phyloP scores from a whole-genome alignment of 2,797 vertebrate genomes.

The Jordanella pulchra region DNA sequence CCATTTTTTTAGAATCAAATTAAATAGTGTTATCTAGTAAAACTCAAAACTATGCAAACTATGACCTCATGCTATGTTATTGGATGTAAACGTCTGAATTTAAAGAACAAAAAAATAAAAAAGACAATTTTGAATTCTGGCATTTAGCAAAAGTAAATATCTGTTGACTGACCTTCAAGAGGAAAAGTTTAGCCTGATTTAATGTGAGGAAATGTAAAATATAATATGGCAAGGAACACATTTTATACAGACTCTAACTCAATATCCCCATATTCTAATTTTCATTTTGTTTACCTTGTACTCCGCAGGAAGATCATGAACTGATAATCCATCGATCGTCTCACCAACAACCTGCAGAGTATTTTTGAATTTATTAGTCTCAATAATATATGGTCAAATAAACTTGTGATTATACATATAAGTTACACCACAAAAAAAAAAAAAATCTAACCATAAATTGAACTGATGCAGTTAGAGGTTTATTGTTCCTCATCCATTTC shows the following conservation, averaged over 20 bases:
- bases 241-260: not conserved
- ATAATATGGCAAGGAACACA: no score
- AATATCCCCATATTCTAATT: not conserved
- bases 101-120: not conserved
- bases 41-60: not conserved
- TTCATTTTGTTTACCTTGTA: slow-evolving; percentile 82
- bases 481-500: no score
- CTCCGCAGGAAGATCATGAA: slow-evolving; percentile 81
- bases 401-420: not conserved
- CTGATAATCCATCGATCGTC: slow-evolving; percentile 76
- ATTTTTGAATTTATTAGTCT: not conserved
- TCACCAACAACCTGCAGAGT: slow-evolving; percentile 77
- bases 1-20: no score
- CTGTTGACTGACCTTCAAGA: not conserved
- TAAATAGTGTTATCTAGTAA: not conserved
- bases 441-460: not conserved
- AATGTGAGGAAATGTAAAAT: not conserved
- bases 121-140: no score
- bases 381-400: not conserved
- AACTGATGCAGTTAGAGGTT: no score
- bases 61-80: not conserved
- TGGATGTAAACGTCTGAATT: not conserved
- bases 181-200: not conserved
- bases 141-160: not conserved
- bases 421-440: not conserved